Evolutionary conservation across 2,888 invertebrate species (phyloP), one percentile per base, ranked within the genome.

Genomic region (Onthophagus sagittarius): DNA sequence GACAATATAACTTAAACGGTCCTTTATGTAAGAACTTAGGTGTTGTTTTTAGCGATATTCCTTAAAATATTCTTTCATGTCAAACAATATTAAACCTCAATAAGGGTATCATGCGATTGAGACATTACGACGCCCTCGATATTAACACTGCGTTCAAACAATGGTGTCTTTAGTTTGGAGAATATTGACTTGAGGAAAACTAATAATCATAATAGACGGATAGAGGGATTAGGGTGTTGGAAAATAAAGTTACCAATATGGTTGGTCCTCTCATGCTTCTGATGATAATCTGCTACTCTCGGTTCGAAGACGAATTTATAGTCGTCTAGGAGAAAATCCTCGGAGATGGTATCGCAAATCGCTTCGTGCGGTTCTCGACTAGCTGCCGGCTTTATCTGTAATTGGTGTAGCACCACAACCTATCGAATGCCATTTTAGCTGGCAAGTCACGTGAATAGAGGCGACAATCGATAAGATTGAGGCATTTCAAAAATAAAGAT

Each of bases 261-360:
- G 39, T 53, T 53, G 7, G 4, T 11, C 39, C 11, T 53, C 39
- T 1, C 1, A 53, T 53, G 39, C 39, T 53, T 53, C 5, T 9
- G 39, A 53, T 53, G 39, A 53, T 53, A 53, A 53, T 53, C 39
- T 53, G 11, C 39, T 7, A 11, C 11, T 9, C 39, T 2, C 5
- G 39, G 11, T 11, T 53, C 39, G 39, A 53, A 67, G 67, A 23
- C 67, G 67, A 67, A 67, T 67, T 23, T 67, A 67, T 67, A 67
- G 67, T 31, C 67, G 31, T 31, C 67, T 67, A 67, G 67, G n/a
- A 32, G 31, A 67, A 67, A 67, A 67, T 67, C 67, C 67, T 67
- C 31, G 32, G 32, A 67, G 67, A 67, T 67, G 31, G 67, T 67
- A 67, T 31, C 15, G 9, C 31, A 31, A 15, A 32, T n/a, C 32